Conservation (phyloP, 2,888 invertebrate genomes). For the Malthinus seriepunctatus region DNA sequence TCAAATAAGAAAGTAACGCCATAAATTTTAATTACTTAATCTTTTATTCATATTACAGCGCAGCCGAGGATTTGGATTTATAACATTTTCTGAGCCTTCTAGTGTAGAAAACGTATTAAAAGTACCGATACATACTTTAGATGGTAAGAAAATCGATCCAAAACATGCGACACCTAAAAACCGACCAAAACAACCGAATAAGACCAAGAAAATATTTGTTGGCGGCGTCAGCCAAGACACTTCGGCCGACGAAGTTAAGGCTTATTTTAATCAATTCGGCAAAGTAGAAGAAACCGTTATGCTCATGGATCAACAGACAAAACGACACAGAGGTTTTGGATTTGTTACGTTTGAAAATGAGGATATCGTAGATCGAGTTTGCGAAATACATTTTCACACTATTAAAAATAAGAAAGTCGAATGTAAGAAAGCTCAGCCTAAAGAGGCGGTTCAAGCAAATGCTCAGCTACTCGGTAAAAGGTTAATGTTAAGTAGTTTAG, state of each 20-base stretch:
- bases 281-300: slow-evolving; percentile 90
- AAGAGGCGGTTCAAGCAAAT: slow-evolving; percentile 80
- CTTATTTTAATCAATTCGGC: slow-evolving; percentile 88
- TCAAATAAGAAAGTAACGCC: no score
- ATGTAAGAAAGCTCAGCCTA: slow-evolving; percentile 91
- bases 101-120: slow-evolving; percentile 91
- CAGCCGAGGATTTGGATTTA: slow-evolving; percentile 93
- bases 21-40: background rate
- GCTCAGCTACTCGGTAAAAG: slow-evolving; percentile 70
- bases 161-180: slow-evolving; percentile 93
- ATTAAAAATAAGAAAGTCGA: slow-evolving; percentile 91
- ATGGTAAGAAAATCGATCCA: slow-evolving; percentile 93
- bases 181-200: slow-evolving; percentile 80
- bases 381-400: slow-evolving; percentile 91
- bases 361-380: slow-evolving; percentile 90
- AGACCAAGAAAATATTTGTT: slow-evolving; percentile 91
- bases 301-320: slow-evolving; percentile 94
- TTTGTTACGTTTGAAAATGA: slow-evolving; percentile 92
- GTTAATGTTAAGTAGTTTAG: slow-evolving; percentile 72
- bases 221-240: slow-evolving; percentile 93
- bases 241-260: slow-evolving; percentile 86
- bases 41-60: slow-evolving; percentile 65
- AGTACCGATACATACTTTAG: slow-evolving; percentile 87
- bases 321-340: slow-evolving; percentile 87
- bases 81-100: slow-evolving; percentile 88